Conservation (phyloP, 2,113 vertebrate species). For the Epinephelus cyanopodus region DNA sequence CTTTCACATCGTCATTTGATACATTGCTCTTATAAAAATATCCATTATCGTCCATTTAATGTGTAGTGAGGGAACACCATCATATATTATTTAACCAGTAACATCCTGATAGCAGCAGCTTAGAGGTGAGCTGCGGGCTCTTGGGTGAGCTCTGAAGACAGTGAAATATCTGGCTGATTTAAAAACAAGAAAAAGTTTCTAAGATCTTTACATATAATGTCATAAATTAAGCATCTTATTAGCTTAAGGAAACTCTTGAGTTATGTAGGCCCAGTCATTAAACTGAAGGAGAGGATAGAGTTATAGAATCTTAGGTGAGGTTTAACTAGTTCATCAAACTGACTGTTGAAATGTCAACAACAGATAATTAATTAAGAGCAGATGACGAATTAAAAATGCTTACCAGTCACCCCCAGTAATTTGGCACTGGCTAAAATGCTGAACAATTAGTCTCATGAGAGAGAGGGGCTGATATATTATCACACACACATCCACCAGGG, state of each 20-base stretch:
- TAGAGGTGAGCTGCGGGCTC: too few relatives aligned
- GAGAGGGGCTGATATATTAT: slow-evolving; percentile 3
- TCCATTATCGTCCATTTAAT: too few relatives aligned
- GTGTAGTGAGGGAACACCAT: too few relatives aligned
- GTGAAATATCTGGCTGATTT: too few relatives aligned
- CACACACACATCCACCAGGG: neutral
- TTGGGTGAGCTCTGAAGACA: too few relatives aligned
- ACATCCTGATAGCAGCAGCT: too few relatives aligned
- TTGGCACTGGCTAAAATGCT: neutral
- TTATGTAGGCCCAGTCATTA: neutral
- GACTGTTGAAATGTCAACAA: neutral
- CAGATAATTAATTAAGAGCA: neutral
- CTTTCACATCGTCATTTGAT: too few relatives aligned
- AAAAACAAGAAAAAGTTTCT: too few relatives aligned
- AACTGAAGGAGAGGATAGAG: neutral
- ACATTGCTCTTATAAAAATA: too few relatives aligned
- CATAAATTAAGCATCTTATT: neutral
- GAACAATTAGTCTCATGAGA: neutral
- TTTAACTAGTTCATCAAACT: neutral
- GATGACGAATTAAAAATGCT: too few relatives aligned
- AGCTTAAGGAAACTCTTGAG: neutral
- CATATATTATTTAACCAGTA: too few relatives aligned
- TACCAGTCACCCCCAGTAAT: neutral
- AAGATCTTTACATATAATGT: too few relatives aligned
- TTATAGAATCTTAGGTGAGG: neutral